phyloP scores from a whole-genome alignment of 2,113 vertebrate genomes.

The Porphyrio hochstetteri region DNA sequence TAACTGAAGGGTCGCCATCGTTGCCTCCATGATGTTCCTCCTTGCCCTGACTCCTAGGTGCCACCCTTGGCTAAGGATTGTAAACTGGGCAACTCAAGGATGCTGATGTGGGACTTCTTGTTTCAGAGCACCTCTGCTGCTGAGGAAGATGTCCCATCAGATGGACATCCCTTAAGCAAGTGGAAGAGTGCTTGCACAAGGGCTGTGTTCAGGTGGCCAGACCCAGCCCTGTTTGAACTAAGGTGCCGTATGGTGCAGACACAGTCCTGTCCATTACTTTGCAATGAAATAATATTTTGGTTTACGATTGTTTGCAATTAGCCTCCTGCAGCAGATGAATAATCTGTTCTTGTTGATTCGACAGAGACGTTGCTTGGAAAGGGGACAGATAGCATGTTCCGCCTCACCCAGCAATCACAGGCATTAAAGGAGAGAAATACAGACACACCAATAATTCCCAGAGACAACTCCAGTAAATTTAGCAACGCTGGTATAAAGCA shows the following conservation, averaged over 20 bases:
- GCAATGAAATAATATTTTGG: neutral
- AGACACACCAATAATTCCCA: neutral
- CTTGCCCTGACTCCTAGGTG: neutral
- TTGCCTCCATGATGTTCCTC: neutral
- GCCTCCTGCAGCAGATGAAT: constrained; percentile 53
- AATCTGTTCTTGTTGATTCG: constrained; percentile 43
- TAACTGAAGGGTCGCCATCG: neutral
- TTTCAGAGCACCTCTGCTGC: neutral
- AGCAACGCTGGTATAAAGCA: neutral
- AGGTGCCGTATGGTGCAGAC: neutral
- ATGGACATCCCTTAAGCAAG: neutral
- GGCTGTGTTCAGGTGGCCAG: neutral
- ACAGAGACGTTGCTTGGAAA: constrained; percentile 27
- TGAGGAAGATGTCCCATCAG: neutral
- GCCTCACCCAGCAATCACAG: neutral
- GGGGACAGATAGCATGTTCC: neutral
- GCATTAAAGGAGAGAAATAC: neutral
- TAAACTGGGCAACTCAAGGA: neutral
- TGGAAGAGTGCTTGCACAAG: neutral
- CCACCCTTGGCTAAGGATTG: neutral
- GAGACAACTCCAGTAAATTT: neutral
- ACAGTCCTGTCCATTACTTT: neutral
- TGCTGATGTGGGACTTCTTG: neutral
- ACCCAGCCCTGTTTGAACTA: neutral
- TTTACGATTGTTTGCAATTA: constrained; percentile 33